Percentiles rank a stretch among this genome's conserved stretches.
These are phyloP conservation scores for Gari tellinella DNA, from an alignment of 2,888 invertebrate genomes.

Conservation along the genomic window DNA sequence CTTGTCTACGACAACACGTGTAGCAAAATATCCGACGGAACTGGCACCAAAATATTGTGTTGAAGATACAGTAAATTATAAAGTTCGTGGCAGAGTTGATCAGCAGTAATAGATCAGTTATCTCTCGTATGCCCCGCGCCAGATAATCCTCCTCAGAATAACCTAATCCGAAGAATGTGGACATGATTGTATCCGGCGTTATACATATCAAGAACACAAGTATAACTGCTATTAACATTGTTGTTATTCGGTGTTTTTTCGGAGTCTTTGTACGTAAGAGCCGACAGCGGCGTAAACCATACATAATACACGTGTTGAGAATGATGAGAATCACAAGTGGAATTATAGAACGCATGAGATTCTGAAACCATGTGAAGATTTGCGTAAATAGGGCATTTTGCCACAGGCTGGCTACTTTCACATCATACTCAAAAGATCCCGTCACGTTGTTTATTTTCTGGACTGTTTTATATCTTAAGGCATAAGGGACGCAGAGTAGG, in stretches of 20 bases:
- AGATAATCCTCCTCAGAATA: constrained; percentile 81
- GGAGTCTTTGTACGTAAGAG: constrained; percentile 69
- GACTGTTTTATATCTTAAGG: constrained; percentile 76
- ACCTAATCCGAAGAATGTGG: constrained; percentile 81
- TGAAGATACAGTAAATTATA: constrained; percentile 82
- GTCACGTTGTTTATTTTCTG: constrained; percentile 61
- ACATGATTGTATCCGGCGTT: constrained; percentile 83
- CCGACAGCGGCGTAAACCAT: constrained; percentile 74
- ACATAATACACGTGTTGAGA: constrained; percentile 80
- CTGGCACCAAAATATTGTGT: constrained; percentile 80
- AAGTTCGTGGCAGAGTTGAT: constrained; percentile 83
- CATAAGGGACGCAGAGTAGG: constrained; percentile 78
- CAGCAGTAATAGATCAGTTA: constrained; percentile 80
- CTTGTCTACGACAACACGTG: constrained; percentile 24
- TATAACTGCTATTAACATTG: constrained; percentile 83
- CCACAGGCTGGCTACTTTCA: constrained; percentile 78
- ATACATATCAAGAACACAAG: constrained; percentile 82
- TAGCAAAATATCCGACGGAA: constrained; percentile 70
- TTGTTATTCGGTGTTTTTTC: constrained; percentile 78
- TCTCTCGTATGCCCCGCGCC: constrained; percentile 81
- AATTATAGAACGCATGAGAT: constrained; percentile 80
- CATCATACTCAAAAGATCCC: constrained; percentile 62
- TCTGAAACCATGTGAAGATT: constrained; percentile 80
- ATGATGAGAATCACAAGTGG: constrained; percentile 79
- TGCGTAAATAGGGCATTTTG: constrained; percentile 72